A percentile compares a stretch with the other conserved stretches of the same genome.
Evolutionary conservation across 2,113 vertebrate species (phyloP).

Genomic region (Ranitomeya variabilis): DNA sequence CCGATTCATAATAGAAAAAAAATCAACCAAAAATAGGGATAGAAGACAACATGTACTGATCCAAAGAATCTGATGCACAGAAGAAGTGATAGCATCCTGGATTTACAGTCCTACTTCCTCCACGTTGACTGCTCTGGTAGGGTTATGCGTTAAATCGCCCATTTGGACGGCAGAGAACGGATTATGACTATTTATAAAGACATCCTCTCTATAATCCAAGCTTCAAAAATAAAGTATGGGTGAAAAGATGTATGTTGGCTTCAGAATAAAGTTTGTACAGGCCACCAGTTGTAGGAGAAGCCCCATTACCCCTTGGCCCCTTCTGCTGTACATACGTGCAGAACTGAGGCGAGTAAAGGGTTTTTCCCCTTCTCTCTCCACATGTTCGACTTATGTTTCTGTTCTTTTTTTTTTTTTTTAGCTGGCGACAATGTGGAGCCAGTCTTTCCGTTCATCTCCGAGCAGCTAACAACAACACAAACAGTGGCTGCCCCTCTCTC

Average conservation of each 20-base stretch:
- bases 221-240: neutral
- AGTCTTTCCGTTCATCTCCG: conserved; percentile 67
- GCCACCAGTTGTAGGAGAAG: neutral
- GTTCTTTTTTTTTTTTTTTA: conserved; percentile 61
- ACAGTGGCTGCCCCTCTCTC: conserved; percentile 60
- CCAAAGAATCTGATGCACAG: neutral
- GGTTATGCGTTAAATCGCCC: neutral
- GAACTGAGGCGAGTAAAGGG: conserved; percentile 37
- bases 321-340: neutral
- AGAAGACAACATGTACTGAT: neutral
- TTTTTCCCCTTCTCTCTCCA: conserved; percentile 66
- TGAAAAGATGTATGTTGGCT: neutral
- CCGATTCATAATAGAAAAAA: neutral
- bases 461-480: conserved; percentile 71
- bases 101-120: neutral
- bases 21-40: neutral
- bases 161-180: neutral
- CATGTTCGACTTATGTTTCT: conserved; percentile 72
- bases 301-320: neutral
- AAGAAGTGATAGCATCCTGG: neutral
- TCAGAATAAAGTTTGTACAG: neutral
- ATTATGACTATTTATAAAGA: too few species aligned
- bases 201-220: too few species aligned
- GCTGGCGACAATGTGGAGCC: conserved; percentile 75
- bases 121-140: neutral